Evolutionary conservation across 2,113 vertebrate genomes (phyloP), one percentile per base, ranked within the genome.

Genomic region (Rattus rattus): DNA sequence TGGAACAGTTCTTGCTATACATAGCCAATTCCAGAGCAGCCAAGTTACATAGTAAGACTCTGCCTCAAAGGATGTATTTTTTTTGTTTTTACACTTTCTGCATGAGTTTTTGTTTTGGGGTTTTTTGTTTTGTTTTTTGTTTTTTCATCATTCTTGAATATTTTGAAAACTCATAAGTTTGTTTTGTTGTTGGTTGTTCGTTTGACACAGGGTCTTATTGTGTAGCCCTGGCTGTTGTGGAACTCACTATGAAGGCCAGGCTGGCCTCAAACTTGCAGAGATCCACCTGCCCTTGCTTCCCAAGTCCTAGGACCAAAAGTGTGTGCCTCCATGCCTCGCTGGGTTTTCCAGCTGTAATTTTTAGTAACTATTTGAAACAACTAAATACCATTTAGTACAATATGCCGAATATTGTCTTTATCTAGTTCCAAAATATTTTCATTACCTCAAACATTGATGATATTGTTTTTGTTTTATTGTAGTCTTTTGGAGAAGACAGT

Each of bases 381-480:
- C 69, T 84, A 47, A 69, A 28, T 90, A 39, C 22, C 61, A 93
- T 83, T 93, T 79, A 88, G 11, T 92, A 65, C 14, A 20, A 0
- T 81, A 43, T 43, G 43, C 65, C 49, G 81, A 7, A n/a, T 14
- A 52, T 7, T 10, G 33, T 72, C 26, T 92, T 24, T 92, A 5
- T 49, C 47, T 94, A 80, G 70, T 70, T 95, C 65, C n/a, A 86
- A 89, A 86, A 73, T 52, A 88, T 86, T 88, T 90, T 91, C 30
- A 92, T 83, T 72, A 67, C 3, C 39, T 10, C 22, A 92, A 30
- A 81, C 69, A 59, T 79, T 81, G 59, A 67, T 63, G 90, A 75
- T 96, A 91, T 49, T 91, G 87, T 75, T 96, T 92, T 47, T 65
- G 84, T 88, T 88, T 75, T 54, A 89, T 69, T 91, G 30, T 49